phyloP scores from a whole-genome alignment of 2,113 vertebrate species.

The Sylvilagus bachmani region DNA sequence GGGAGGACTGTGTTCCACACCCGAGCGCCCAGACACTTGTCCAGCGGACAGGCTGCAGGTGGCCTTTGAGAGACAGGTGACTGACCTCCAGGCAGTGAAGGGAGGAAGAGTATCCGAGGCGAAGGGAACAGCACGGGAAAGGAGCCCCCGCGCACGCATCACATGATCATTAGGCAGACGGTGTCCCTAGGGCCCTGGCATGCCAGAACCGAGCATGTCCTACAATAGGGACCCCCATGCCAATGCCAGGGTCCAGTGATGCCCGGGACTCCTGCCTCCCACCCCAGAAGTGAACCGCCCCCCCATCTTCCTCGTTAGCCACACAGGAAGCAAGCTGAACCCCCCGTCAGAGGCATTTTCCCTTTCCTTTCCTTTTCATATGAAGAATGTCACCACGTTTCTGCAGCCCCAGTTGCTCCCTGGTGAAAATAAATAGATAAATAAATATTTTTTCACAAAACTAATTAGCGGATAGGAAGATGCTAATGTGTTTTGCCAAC shows the following conservation, averaged over 20 bases:
- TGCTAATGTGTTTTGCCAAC: slow-evolving; percentile 84
- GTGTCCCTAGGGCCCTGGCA: background rate
- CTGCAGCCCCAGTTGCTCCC: slow-evolving; percentile 79
- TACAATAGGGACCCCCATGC: too few species aligned
- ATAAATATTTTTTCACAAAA: slow-evolving; percentile 86
- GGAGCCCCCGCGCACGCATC: background rate
- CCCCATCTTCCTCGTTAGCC: slow-evolving; percentile 74
- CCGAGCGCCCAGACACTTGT: background rate
- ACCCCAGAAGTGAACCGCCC: slow-evolving; percentile 51
- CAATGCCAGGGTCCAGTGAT: background rate
- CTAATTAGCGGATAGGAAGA: slow-evolving; percentile 89
- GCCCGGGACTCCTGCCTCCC: background rate
- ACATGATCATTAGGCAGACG: background rate
- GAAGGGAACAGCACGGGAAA: background rate
- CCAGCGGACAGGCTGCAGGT: background rate
- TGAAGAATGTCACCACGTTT: slow-evolving; percentile 45
- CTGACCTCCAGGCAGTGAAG: background rate
- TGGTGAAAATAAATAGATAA: slow-evolving; percentile 86
- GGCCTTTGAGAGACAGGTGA: background rate
- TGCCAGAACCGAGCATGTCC: background rate
- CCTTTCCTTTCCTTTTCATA: slow-evolving; percentile 64
- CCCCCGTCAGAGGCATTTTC: slow-evolving; percentile 66
- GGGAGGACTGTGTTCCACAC: background rate
- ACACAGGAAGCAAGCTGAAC: slow-evolving; percentile 66
- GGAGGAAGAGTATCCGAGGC: background rate